phyloP scores from a whole-genome alignment of 2,113 vertebrate genomes.

The Chloropsis cyanopogon region DNA sequence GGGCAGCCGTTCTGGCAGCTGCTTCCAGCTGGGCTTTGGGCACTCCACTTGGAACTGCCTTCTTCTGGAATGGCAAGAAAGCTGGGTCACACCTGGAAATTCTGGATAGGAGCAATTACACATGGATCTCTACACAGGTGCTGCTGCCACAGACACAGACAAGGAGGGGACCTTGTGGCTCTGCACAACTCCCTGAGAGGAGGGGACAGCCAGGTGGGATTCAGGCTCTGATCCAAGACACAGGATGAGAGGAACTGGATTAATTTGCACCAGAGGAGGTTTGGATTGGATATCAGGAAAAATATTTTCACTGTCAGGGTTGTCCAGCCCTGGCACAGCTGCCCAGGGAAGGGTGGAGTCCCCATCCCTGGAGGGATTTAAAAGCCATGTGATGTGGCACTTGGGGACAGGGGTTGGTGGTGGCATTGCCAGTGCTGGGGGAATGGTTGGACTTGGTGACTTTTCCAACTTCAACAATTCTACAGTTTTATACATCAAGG shows the following conservation, averaged over 20 bases:
- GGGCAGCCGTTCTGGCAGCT: slow-evolving; percentile 73
- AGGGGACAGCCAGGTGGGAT: background rate
- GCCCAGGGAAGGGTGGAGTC: background rate
- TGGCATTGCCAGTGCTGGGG: background rate
- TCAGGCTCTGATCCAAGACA: background rate
- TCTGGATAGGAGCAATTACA: background rate
- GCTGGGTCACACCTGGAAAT: background rate
- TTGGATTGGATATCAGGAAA: background rate
- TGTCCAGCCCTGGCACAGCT: background rate
- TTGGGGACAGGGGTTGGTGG: background rate
- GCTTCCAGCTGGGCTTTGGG: slow-evolving; percentile 65
- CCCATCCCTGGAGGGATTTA: background rate
- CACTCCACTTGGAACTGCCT: background rate
- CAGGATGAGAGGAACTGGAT: background rate
- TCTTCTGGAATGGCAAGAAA: slow-evolving; percentile 77
- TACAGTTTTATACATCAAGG: background rate
- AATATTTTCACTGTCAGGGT: background rate
- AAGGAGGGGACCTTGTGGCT: background rate
- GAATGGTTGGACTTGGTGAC: background rate
- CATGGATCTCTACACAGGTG: background rate
- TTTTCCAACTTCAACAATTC: background rate
- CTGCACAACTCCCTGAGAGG: background rate
- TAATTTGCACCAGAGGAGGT: background rate
- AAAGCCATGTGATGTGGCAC: background rate
- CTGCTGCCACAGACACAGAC: background rate